Evolutionary conservation across 2,113 vertebrate genomes (phyloP).

Genomic region (Cebidichthys violaceus): DNA sequence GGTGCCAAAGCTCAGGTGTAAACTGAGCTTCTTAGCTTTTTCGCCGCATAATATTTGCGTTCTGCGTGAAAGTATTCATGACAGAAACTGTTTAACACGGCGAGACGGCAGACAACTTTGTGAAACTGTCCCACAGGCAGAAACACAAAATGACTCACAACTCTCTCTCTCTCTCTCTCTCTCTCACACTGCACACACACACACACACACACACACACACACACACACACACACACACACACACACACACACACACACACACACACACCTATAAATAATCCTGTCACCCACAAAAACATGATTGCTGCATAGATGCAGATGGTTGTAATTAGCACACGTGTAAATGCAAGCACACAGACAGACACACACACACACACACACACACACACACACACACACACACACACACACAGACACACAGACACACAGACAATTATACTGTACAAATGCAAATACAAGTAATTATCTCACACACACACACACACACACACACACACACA

Average conservation of each 20-base stretch:
- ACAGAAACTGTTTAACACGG: not conserved
- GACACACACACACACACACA: not conserved
- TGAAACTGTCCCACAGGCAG: not conserved
- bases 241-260: not conserved
- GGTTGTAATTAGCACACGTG: constrained; percentile 7
- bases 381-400: too few species aligned
- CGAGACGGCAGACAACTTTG: not conserved
- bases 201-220: too few species aligned
- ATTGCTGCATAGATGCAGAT: not conserved
- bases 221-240: not conserved
- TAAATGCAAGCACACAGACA: not conserved
- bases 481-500: not conserved
- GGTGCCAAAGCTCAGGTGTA: too few species aligned
- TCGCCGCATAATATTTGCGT: too few species aligned
- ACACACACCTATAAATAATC: constrained; percentile 5
- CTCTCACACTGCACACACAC: too few species aligned
- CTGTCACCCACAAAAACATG: not conserved
- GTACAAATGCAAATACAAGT: too few species aligned
- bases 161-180: not conserved
- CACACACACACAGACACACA: not conserved
- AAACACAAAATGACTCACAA: not conserved
- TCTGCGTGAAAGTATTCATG: too few species aligned
- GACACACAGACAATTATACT: not conserved
- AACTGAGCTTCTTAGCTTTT: too few species aligned
- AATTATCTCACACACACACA: not conserved